phyloP scores from a whole-genome alignment of 2,888 invertebrate species.

The Lagria hirta region DNA sequence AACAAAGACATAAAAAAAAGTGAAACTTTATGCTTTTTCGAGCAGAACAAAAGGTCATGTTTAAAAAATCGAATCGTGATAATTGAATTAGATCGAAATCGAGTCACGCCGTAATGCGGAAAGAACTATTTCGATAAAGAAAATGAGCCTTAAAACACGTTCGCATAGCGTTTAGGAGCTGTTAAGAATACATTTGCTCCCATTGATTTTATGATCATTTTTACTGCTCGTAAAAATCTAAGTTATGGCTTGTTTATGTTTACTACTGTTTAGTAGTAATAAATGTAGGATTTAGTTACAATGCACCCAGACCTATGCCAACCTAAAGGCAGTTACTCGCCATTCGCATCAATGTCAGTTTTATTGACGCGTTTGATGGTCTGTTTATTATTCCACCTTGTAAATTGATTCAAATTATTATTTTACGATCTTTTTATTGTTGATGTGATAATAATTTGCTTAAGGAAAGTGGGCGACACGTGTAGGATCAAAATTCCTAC shows the following conservation, averaged over 20 bases:
- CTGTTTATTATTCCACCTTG: constrained; percentile 54
- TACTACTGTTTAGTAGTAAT: constrained; percentile 54
- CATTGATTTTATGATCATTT: constrained; percentile 55
- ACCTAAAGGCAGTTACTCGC: constrained; percentile 45
- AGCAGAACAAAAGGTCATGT: no score
- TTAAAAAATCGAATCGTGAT: constrained; percentile 47
- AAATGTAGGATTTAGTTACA: constrained; percentile 50
- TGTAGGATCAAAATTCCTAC: no score
- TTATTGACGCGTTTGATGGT: constrained; percentile 53
- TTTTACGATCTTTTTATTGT: constrained; percentile 23
- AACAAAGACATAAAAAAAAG: constrained; percentile 2
- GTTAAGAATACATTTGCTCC: constrained; percentile 46
- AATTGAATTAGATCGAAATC: constrained; percentile 48
- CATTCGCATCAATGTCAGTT: constrained; percentile 51
- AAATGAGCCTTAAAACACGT: constrained; percentile 35
- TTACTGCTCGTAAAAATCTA: constrained; percentile 55
- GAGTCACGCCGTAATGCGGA: constrained; percentile 47
- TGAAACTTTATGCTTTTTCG: constrained; percentile 3
- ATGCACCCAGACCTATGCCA: constrained; percentile 51
- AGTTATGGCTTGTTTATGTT: constrained; percentile 57
- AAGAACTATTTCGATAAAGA: constrained; percentile 32
- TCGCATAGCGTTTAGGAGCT: constrained; percentile 30
- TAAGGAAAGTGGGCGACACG: no score
- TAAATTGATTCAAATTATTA: constrained; percentile 50
- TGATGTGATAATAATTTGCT: no score